Percentiles rank a stretch among this genome's conserved stretches.
phyloP scores from a whole-genome alignment of 2,797 vertebrate species.

The Macropus fuliginosus region DNA sequence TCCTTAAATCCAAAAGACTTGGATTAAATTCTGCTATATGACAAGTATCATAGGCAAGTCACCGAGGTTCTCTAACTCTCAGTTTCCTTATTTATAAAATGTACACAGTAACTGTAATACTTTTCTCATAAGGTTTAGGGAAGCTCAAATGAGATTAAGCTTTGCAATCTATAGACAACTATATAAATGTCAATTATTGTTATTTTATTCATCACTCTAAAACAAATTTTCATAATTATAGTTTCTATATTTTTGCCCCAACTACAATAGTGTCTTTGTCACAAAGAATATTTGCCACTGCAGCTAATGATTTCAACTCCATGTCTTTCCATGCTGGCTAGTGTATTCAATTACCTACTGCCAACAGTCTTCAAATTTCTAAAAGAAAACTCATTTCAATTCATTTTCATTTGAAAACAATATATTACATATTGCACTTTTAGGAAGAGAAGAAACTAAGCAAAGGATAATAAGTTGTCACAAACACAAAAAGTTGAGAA shows the following conservation, averaged over 20 bases:
- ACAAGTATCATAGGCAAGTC: not conserved
- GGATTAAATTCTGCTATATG: not conserved
- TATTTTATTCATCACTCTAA: not conserved
- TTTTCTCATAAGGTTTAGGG: not conserved
- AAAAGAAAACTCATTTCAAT: not conserved
- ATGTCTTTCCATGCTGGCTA: slow-evolving; percentile 7
- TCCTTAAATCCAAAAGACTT: not conserved
- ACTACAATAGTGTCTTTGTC: not conserved
- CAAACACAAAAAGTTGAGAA: not conserved
- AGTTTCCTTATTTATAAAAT: not conserved
- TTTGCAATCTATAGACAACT: not conserved
- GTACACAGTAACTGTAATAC: not conserved
- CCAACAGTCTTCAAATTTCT: not conserved
- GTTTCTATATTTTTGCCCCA: not conserved
- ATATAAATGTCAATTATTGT: not conserved
- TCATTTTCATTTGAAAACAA: not conserved
- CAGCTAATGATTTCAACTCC: slow-evolving; percentile 10
- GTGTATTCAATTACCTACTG: not conserved
- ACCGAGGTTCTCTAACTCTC: not conserved
- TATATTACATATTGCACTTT: not conserved
- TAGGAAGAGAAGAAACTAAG: not conserved
- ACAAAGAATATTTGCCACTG: not conserved
- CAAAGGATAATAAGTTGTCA: not conserved
- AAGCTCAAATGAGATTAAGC: not conserved
- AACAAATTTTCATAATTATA: not conserved